Evolutionary conservation across 2,888 invertebrate species (phyloP).

Genomic region (Hyles lineata): DNA sequence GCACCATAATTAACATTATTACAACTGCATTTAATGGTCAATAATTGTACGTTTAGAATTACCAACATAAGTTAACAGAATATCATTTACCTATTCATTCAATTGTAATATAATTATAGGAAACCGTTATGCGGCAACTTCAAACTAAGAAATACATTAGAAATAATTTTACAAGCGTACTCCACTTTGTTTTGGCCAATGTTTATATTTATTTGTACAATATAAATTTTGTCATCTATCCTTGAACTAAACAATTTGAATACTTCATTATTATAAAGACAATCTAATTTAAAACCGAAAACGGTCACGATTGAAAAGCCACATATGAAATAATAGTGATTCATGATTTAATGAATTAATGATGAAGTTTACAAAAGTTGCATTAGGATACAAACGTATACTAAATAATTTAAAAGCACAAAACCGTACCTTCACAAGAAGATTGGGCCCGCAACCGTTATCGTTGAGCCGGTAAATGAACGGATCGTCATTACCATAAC

Average conservation of each 20-base stretch:
- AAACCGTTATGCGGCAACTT: not conserved
- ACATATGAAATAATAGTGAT: not conserved
- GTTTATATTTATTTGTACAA: no score
- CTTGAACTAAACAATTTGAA: no score
- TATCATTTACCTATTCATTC: not conserved
- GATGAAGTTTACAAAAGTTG: not conserved
- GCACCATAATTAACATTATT: constrained; percentile 27
- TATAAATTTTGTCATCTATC: no score
- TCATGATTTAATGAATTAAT: not conserved
- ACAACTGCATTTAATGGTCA: constrained; percentile 22
- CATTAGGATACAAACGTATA: no score
- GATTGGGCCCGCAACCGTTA: constrained; percentile 89
- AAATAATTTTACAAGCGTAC: no score
- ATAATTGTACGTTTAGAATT: constrained; percentile 23
- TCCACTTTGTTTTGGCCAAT: no score
- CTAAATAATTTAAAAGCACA: no score
- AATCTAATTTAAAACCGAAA: no score
- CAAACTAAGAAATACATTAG: not conserved
- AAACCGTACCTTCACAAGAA: constrained; percentile 87
- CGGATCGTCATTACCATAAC: constrained; percentile 85
- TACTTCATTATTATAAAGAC: no score
- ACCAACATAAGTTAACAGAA: not conserved
- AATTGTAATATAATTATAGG: not conserved
- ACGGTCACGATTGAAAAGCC: no score
- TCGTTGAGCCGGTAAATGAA: constrained; percentile 91